A percentile compares a stretch with the other conserved stretches of the same genome.
Evolutionary conservation across 2,797 vertebrate genomes (phyloP).

Genomic region (Coracias cyanogaster): DNA sequence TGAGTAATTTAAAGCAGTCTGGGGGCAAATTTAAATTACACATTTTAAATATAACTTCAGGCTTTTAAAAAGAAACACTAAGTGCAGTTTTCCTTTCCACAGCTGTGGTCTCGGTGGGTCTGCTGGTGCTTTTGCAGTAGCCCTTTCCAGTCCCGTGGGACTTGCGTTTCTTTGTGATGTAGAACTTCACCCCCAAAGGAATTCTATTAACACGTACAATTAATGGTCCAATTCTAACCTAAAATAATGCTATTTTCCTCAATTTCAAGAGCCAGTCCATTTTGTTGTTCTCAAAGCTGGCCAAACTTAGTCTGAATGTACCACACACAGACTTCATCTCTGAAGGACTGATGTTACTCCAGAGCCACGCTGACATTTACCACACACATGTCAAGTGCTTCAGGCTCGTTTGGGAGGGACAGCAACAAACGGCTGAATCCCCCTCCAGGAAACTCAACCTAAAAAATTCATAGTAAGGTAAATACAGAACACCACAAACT

Average conservation of each 20-base stretch:
- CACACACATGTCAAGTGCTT: background rate
- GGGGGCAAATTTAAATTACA: slow-evolving; percentile 80
- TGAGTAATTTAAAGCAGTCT: slow-evolving; percentile 81
- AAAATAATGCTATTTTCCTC: slow-evolving; percentile 40
- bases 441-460: slow-evolving; percentile 5
- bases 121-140: slow-evolving; percentile 55
- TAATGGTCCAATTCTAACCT: background rate
- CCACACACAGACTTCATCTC: background rate
- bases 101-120: slow-evolving; percentile 54
- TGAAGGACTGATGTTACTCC: background rate
- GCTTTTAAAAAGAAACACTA: slow-evolving; percentile 61
- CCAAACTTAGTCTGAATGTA: background rate
- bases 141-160: background rate
- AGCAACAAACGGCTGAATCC: slow-evolving; percentile 32
- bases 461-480: slow-evolving; percentile 39
- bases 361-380: slow-evolving; percentile 5
- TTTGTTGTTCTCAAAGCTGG: background rate
- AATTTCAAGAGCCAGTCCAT: background rate
- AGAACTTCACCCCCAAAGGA: background rate
- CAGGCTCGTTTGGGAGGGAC: background rate
- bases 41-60: slow-evolving; percentile 75
- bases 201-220: slow-evolving; percentile 14
- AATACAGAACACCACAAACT: slow-evolving; percentile 44
- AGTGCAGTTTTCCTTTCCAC: slow-evolving; percentile 57
- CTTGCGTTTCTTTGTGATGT: background rate